Conservation (phyloP, 2,797 vertebrate genomes). For the Mico argentatus region DNA sequence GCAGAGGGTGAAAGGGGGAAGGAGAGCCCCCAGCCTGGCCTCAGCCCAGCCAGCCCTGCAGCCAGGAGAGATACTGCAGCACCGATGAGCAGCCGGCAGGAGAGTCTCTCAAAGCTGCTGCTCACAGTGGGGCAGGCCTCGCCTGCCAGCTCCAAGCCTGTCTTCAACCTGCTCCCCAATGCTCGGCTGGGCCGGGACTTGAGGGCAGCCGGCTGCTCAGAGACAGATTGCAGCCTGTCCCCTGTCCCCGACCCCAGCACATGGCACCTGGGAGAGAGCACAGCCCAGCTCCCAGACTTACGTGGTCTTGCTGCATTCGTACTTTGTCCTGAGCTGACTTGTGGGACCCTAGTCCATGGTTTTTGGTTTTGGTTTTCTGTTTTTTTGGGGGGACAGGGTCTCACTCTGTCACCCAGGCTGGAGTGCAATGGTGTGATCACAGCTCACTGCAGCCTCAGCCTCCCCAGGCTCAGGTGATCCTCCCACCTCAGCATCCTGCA, state of each 20-base stretch:
- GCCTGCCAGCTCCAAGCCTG: not conserved
- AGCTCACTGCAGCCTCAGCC: not conserved
- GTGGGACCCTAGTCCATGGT: too few species aligned
- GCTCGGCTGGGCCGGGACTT: not conserved
- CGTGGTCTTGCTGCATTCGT: not conserved
- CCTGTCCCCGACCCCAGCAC: not conserved
- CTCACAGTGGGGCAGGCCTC: not conserved
- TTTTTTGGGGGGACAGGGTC: not conserved
- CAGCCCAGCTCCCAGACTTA: not conserved
- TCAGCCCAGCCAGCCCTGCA: not conserved
- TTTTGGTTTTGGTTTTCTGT: not conserved
- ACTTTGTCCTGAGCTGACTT: too few species aligned
- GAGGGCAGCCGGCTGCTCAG: not conserved
- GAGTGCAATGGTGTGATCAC: not conserved
- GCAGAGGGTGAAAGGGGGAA: rapidly evolving
- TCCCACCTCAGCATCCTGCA: not conserved
- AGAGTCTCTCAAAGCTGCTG: not conserved
- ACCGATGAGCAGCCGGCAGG: rapidly evolving
- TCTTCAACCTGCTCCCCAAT: not conserved
- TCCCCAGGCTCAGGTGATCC: not conserved
- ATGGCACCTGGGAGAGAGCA: not conserved
- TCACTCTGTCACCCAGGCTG: not conserved
- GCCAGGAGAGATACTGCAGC: not conserved
- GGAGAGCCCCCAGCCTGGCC: not conserved
- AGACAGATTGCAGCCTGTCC: not conserved